Conservation (phyloP, 2,888 invertebrate species). For the Ichneumoninae sp. region DNA sequence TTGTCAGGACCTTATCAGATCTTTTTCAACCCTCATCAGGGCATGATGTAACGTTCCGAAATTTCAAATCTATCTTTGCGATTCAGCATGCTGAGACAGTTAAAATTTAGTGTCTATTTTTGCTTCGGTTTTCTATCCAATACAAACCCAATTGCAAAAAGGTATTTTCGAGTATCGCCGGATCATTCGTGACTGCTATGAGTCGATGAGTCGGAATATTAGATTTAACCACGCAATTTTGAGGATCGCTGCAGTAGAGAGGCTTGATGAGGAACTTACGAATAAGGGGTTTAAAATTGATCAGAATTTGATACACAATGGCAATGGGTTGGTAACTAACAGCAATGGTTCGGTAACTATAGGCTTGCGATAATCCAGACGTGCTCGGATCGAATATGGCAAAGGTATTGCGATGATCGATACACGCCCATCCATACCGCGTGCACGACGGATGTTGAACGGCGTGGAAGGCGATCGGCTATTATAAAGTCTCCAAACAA, state of each 20-base stretch:
- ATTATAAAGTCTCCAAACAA: conserved; percentile 51
- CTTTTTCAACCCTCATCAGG: too few relatives aligned
- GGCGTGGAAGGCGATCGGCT: conserved; percentile 58
- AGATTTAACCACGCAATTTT: neutral
- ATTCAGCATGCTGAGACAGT: too few relatives aligned
- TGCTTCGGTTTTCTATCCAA: too few relatives aligned
- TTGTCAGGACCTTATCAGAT: too few relatives aligned
- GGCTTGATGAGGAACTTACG: neutral
- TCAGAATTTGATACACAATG: neutral
- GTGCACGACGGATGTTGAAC: conserved; percentile 32
- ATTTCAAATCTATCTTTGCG: too few relatives aligned
- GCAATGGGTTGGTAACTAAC: neutral
- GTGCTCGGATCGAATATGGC: conserved; percentile 57
- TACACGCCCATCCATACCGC: conserved; percentile 35
- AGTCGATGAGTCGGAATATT: neutral
- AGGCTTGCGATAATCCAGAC: conserved; percentile 26
- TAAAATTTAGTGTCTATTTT: too few relatives aligned
- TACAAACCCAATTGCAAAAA: neutral
- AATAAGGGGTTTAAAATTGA: neutral
- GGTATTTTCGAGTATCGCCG: neutral
- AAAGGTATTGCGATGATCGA: conserved; percentile 64
- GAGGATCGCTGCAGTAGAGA: neutral
- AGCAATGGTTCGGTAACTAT: neutral
- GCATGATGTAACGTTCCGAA: too few relatives aligned
- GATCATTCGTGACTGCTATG: neutral